Base-by-base conservation (phyloP, 2,888 invertebrate genomes). In the Microctonus brassicae region DNA sequence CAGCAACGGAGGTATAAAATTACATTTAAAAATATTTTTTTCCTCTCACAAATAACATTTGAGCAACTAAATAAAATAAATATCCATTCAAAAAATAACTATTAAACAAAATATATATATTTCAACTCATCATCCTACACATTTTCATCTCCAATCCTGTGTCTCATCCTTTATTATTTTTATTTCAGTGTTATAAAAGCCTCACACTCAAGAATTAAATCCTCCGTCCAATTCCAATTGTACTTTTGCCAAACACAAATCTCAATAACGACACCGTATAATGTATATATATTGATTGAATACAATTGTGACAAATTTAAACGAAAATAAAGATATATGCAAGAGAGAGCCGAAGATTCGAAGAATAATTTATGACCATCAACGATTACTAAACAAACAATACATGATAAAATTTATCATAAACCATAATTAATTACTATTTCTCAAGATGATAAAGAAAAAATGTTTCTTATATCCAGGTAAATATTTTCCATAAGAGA, bases 271-370 rank as follows among this genome's bases (percentile, higher is more conserved):
- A 73, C 77, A 76, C 75, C 75, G 70, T 73, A 74, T 74, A 73
- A 74, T 73, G 69, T 69, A n/a, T n/a, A n/a, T n/a, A 73, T 77
- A 79, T 79, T 67, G 76, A 78, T 78, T 78, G 75, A 76, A n/a
- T n/a, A 75, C 77, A 80, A 39, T 76, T 58, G 73, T 64, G 66
- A 73, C 70, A 52, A 67, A 71, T 69, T 73, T 72, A 58, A 36
- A 36, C 6, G 10, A 36, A 20, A 60, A 13, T 2, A n/a, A 36
- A 20, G 34, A 13, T 2, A n/a, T n/a, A 11, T 36, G 2, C 11
- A 13, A 39, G 13, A 22, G 13, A 57, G n/a, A 33, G n/a, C 13
- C 33, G 13, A 57, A 3, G 17, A 29, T 22, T 42, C 0, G 2
- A 5, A n/a, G 11, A 62, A 24, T 26, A 22, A 26, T 24, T 47